Conservation (phyloP, 2,113 vertebrate species). For the Cinclus cinclus region DNA sequence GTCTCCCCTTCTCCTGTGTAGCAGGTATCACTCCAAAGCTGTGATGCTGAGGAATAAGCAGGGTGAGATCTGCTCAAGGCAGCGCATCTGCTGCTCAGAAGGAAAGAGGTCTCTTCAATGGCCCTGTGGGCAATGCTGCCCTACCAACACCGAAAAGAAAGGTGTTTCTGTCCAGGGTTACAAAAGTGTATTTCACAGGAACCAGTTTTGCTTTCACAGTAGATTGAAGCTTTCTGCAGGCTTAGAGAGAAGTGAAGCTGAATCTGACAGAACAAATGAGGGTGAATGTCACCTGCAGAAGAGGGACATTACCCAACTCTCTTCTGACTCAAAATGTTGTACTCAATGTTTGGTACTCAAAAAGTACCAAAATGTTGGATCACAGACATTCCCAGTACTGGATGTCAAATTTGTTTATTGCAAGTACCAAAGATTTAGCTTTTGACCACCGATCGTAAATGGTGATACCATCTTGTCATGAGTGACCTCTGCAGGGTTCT, state of each 20-base stretch:
- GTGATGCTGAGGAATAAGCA: neutral
- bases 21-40: neutral
- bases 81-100: neutral
- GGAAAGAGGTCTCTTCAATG: neutral
- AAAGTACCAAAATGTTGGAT: neutral
- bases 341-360: too few relatives aligned
- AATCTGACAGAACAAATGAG: conserved; percentile 28
- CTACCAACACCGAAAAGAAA: neutral
- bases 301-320: neutral
- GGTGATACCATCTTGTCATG: neutral
- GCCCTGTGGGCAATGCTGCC: neutral
- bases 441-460: neutral
- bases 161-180: neutral
- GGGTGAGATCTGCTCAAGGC: neutral
- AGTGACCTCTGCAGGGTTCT: neutral
- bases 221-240: neutral
- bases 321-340: neutral
- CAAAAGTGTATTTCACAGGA: neutral
- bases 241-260: neutral
- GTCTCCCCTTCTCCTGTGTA: neutral
- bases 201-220: neutral
- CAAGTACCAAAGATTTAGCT: neutral
- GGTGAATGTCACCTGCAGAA: neutral
- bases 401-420: neutral
- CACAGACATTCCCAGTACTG: neutral